A percentile compares a stretch with the other conserved stretches of the same genome.
Evolutionary conservation across 2,113 vertebrate genomes (phyloP).

Genomic region (Morone chrysops): DNA sequence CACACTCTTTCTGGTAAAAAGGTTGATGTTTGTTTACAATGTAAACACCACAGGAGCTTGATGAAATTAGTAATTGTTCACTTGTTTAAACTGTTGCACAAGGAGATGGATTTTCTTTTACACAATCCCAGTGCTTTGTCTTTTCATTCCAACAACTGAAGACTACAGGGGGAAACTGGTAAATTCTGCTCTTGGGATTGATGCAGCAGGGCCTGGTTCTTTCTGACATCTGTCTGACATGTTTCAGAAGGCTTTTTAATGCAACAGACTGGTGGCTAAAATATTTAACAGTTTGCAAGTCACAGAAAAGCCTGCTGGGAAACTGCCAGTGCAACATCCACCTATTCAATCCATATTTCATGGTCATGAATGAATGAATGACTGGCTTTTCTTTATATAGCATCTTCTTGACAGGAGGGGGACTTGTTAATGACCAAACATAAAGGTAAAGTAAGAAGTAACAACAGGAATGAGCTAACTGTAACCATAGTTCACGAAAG

Average conservation of each 20-base stretch:
- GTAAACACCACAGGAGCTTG: background rate
- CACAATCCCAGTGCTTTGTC: background rate
- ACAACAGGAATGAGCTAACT: slow-evolving; percentile 13
- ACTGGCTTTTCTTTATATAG: slow-evolving; percentile 59
- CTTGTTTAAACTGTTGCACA: background rate
- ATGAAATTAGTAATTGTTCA: background rate
- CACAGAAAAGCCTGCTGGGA: slow-evolving; percentile 50
- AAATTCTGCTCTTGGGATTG: slow-evolving; percentile 2
- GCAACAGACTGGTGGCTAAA: slow-evolving; percentile 54
- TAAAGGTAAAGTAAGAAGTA: slow-evolving; percentile 24
- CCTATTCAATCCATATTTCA: slow-evolving; percentile 72
- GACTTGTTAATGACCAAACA: slow-evolving; percentile 31
- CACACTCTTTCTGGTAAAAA: background rate
- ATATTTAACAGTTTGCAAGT: slow-evolving; percentile 61
- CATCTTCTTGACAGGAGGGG: slow-evolving; percentile 15
- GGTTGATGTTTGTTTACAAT: background rate
- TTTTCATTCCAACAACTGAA: background rate
- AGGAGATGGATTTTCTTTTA: background rate
- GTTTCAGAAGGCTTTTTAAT: slow-evolving; percentile 49
- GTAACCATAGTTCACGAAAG: background rate
- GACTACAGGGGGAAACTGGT: background rate
- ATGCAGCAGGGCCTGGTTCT: slow-evolving; percentile 25
- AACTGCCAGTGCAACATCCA: slow-evolving; percentile 50
- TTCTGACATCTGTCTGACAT: slow-evolving; percentile 44
- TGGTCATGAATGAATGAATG: slow-evolving; percentile 64